These are phyloP conservation scores for Mola mola DNA, from an alignment of 2,113 vertebrate species.

Conservation along the genomic window DNA sequence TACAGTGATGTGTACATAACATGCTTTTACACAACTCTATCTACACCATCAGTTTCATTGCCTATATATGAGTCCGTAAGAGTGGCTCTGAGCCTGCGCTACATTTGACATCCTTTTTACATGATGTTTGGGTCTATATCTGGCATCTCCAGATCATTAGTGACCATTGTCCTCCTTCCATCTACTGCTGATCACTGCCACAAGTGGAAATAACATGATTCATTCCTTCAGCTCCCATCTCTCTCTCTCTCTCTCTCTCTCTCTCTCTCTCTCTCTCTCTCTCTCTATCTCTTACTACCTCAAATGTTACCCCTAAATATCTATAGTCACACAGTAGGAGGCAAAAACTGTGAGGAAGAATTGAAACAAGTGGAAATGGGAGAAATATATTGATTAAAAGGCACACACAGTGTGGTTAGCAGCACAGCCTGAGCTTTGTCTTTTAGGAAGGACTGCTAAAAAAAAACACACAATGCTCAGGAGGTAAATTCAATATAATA, in stretches of 20 bases:
- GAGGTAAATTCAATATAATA: constrained; percentile 23
- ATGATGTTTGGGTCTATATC: constrained; percentile 13
- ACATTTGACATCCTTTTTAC: constrained; percentile 13
- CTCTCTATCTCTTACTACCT: not conserved
- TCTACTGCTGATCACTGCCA: constrained; percentile 29
- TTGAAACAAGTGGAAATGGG: constrained; percentile 17
- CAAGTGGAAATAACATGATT: constrained; percentile 23
- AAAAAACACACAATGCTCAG: not conserved
- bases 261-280: constrained; percentile 15
- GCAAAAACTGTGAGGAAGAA: constrained; percentile 16
- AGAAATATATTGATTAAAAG: constrained; percentile 51
- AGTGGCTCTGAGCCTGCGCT: not conserved
- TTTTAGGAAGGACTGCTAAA: constrained; percentile 24
- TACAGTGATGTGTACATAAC: too few relatives aligned
- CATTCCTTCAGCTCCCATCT: constrained; percentile 13
- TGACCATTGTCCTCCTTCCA: constrained; percentile 21
- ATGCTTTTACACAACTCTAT: too few relatives aligned
- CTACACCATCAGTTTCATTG: too few relatives aligned
- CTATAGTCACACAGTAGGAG: constrained; percentile 2
- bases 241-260: constrained; percentile 9
- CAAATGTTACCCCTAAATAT: constrained; percentile 24
- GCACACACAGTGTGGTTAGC: constrained; percentile 11
- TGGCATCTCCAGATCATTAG: constrained; percentile 44
- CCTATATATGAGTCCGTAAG: too few relatives aligned
- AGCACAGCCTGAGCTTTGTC: constrained; percentile 4